These are phyloP conservation scores for Scelioninae gen. 1 DNA, from an alignment of 2,888 invertebrate species.

Conservation along the genomic window DNA sequence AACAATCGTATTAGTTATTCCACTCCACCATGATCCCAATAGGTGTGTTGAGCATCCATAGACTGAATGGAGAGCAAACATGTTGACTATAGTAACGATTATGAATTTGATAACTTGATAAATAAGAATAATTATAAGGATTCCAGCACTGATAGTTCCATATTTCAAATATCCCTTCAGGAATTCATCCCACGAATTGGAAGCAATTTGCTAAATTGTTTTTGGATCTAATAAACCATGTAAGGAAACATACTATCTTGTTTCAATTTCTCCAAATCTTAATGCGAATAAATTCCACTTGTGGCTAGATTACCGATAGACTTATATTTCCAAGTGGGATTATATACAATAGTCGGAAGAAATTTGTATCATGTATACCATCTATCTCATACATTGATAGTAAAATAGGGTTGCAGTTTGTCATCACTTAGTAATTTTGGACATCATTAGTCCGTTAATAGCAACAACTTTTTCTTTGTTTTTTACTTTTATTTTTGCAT, in stretches of 20 bases:
- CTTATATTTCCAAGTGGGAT: constrained; percentile 17
- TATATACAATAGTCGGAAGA: background rate
- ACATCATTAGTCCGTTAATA: no score
- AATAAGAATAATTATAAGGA: constrained; percentile 4
- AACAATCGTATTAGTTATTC: background rate
- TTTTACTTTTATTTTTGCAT: no score
- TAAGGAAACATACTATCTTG: constrained; percentile 13
- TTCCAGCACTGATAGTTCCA: constrained; percentile 3
- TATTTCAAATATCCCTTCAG: constrained; percentile 2
- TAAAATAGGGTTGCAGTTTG: constrained; percentile 15
- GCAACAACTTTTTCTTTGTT: no score
- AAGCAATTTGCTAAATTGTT: background rate
- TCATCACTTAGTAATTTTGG: no score
- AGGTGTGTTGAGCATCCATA: background rate
- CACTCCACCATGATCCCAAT: background rate
- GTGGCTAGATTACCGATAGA: constrained; percentile 12
- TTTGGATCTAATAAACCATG: background rate
- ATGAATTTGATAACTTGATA: background rate
- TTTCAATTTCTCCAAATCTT: background rate
- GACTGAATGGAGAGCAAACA: background rate
- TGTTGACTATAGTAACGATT: background rate
- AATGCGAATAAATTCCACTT: constrained; percentile 8
- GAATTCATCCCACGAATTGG: background rate
- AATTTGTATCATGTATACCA: constrained; percentile 19
- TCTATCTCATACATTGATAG: constrained; percentile 6